phyloP scores from a whole-genome alignment of 2,797 vertebrate species.

The Sciurus vulgaris region DNA sequence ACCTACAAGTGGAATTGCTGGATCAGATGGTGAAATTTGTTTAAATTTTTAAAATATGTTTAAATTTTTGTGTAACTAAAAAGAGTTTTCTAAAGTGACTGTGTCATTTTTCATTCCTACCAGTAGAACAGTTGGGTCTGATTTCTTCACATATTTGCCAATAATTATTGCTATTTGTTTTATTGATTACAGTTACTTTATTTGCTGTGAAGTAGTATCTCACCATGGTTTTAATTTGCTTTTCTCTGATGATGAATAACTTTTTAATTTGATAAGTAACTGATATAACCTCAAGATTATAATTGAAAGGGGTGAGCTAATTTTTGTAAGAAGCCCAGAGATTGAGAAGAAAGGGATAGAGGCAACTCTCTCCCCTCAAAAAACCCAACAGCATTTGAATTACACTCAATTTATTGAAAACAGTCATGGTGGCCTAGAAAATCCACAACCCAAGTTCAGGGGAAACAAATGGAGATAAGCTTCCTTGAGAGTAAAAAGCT shows the following conservation, averaged over 20 bases:
- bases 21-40: not conserved
- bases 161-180: not conserved
- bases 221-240: slow-evolving; percentile 14
- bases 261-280: slow-evolving; percentile 12
- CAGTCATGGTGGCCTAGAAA: not conserved
- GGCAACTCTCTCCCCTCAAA: accelerated
- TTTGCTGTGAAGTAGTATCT: not conserved
- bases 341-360: not conserved
- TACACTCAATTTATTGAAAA: slow-evolving; percentile 38
- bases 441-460: not conserved
- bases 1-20: not conserved
- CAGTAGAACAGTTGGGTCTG: not conserved
- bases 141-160: not conserved
- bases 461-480: not conserved
- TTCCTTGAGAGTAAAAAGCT: not conserved
- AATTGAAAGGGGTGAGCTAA: not conserved
- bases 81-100: not conserved
- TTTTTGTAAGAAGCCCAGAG: not conserved
- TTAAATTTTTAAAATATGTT: no score
- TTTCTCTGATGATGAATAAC: not conserved
- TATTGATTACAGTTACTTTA: not conserved
- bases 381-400: not conserved
- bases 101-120: not conserved
- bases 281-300: not conserved
- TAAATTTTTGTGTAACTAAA: not conserved